A percentile compares a stretch with the other conserved stretches of the same genome.
phyloP scores from a whole-genome alignment of 2,797 vertebrate species.

The Diplodus puntazzo region DNA sequence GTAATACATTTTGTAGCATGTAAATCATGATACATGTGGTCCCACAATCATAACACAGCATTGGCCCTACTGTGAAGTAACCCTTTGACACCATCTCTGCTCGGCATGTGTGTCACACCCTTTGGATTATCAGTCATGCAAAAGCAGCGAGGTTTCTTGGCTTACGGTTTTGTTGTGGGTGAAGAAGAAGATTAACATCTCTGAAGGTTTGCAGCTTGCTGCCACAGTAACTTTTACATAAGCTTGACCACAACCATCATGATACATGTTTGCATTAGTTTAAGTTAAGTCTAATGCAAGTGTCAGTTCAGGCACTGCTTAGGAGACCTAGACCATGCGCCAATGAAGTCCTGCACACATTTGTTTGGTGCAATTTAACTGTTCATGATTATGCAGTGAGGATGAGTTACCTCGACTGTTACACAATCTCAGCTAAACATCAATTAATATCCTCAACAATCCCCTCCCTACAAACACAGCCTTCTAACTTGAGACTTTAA shows the following conservation, averaged over 20 bases:
- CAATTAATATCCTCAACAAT: too few relatives aligned
- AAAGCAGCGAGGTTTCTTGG: conserved; percentile 26
- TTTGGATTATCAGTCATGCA: conserved; percentile 68
- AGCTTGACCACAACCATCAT: neutral
- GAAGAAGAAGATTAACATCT: conserved; percentile 55
- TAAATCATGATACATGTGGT: neutral
- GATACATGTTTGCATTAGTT: neutral
- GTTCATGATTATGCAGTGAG: too few relatives aligned
- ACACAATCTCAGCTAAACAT: too few relatives aligned
- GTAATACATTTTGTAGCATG: neutral
- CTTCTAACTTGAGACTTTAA: too few relatives aligned
- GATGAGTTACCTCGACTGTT: too few relatives aligned
- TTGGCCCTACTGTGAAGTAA: conserved; percentile 1
- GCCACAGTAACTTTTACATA: neutral
- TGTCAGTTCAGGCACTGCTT: too few relatives aligned
- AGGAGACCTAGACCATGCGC: too few relatives aligned
- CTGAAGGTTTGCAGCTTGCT: conserved; percentile 24
- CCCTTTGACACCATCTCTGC: conserved; percentile 24
- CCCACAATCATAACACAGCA: neutral
- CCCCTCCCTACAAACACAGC: too few relatives aligned
- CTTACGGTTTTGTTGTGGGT: conserved; percentile 25
- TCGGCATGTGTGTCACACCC: conserved; percentile 29
- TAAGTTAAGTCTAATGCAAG: too few relatives aligned
- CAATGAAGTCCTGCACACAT: too few relatives aligned
- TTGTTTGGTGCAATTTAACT: too few relatives aligned